Evolutionary conservation across 1,140 invertebrate genomes (phyloP).

Genomic region (Condylostylus longicornis): DNA sequence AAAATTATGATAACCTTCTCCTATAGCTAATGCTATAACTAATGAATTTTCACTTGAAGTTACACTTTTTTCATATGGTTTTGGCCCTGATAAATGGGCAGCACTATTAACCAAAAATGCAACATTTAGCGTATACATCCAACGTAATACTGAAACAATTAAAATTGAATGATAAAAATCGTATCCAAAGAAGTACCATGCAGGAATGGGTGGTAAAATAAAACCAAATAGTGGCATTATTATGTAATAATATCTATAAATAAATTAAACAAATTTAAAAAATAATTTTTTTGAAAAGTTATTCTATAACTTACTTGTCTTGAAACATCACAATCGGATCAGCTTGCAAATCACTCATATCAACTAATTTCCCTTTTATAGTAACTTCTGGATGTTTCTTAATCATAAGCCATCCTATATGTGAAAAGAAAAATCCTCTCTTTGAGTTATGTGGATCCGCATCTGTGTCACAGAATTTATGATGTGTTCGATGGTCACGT

Average conservation of each 20-base stretch:
- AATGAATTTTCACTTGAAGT: slow-evolving; percentile 41
- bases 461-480: slow-evolving; percentile 90
- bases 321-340: slow-evolving; percentile 80
- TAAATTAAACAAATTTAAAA: too few relatives aligned
- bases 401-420: slow-evolving; percentile 83
- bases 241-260: slow-evolving; percentile 46
- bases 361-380: slow-evolving; percentile 67
- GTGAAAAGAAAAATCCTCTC: slow-evolving; percentile 86
- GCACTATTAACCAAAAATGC: slow-evolving; percentile 64
- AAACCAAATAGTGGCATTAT: slow-evolving; percentile 54
- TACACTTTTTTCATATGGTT: slow-evolving; percentile 52
- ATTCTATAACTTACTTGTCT: slow-evolving; percentile 46
- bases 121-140: slow-evolving; percentile 44
- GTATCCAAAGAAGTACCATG: slow-evolving; percentile 33
- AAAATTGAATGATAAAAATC: slow-evolving; percentile 16
- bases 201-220: slow-evolving; percentile 54
- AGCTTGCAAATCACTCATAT: slow-evolving; percentile 68
- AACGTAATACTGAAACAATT: slow-evolving; percentile 39
- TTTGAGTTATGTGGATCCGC: slow-evolving; percentile 91
- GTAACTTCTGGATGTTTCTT: slow-evolving; percentile 81
- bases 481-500: slow-evolving; percentile 86
- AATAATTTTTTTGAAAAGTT: too few relatives aligned
- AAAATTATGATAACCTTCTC: slow-evolving; percentile 73
- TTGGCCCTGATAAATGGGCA: slow-evolving; percentile 44
- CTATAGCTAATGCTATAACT: slow-evolving; percentile 37